Evolutionary conservation across 2,797 vertebrate species (phyloP), one percentile per base, ranked within the genome.

Genomic region (Lepilemur septentrionalis): DNA sequence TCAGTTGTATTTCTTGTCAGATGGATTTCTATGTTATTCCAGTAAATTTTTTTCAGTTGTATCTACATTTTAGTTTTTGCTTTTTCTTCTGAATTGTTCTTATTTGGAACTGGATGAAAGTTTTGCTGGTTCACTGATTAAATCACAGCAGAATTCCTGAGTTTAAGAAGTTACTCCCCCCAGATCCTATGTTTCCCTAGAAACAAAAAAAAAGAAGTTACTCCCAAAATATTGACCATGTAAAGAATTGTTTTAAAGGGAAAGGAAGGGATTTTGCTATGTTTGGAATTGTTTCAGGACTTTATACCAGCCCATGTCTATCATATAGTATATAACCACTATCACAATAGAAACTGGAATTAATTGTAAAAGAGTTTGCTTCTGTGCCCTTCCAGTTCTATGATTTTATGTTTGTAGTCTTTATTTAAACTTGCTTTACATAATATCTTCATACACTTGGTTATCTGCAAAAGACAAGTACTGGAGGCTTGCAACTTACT

Each of bases 271-370:
- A 43, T 88, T 17, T 65, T 82, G 30, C 57, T 65, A 84, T 25
- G 32, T 93, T 96, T 91, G 43, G 25, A 89, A 85, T 91, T 91
- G n/a, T 95, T 95, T 92, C n/a, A 81, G 72, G 38, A 86, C 38
- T 83, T 96, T 91, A 83, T 7, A 94, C 43, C 93, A 79, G 55
- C 75, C 12, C 88, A 43, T 6, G 94, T 57, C 12, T 88, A 28
- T 87, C 95, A 7, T 72, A 75, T 84, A 73, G 32, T 61, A 28
- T 87, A 28, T 89, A 76, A 88, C 6, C 5, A 59, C 7, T 57
- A 30, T 79, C 91, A 87, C 65, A 48, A n/a, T 70, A 79, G 83
- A 82, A 55, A 52, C 25, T 13, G 41, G 52, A 73, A 75, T 88
- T 96, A 57, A 57, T 57, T 57, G 46, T 75, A 78, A 73, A 95